Evolutionary conservation across 1,140 invertebrate species (phyloP).

Genomic region (Drosophila lacertosa): DNA sequence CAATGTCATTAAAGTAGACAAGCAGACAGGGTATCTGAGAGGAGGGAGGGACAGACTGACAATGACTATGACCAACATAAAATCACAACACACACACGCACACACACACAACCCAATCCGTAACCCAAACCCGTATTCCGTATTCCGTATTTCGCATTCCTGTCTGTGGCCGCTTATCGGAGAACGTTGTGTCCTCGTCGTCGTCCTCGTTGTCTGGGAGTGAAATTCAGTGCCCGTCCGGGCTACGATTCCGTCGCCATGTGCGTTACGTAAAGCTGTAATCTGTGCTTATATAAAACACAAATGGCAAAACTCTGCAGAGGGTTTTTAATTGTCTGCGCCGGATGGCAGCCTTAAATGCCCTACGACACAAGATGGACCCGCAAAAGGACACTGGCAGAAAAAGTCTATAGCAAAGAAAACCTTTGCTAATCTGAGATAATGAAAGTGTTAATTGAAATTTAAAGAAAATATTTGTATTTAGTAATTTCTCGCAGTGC

Average conservation of each 20-base stretch:
- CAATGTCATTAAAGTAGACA: slow-evolving; percentile 79
- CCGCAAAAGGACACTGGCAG: slow-evolving; percentile 12
- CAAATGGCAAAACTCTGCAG: slow-evolving; percentile 73
- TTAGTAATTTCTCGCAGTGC: slow-evolving; percentile 16
- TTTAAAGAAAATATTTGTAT: too few relatives aligned
- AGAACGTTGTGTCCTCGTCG: slow-evolving; percentile 62
- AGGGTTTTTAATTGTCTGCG: slow-evolving; percentile 80
- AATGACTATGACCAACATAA: slow-evolving; percentile 69
- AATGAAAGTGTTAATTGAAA: too few relatives aligned
- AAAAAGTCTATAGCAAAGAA: background rate
- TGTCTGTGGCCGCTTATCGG: slow-evolving; percentile 65
- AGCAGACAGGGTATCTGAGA: slow-evolving; percentile 55
- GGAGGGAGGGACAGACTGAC: slow-evolving; percentile 29
- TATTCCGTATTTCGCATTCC: slow-evolving; percentile 29
- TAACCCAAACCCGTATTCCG: slow-evolving; percentile 32
- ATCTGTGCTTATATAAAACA: slow-evolving; percentile 82
- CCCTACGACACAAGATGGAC: slow-evolving; percentile 43
- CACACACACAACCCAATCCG: slow-evolving; percentile 20
- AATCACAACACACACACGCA: slow-evolving; percentile 67
- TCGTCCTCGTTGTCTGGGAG: slow-evolving; percentile 20
- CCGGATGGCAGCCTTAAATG: slow-evolving; percentile 74
- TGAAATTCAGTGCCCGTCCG: slow-evolving; percentile 2
- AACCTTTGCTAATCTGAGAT: too few relatives aligned
- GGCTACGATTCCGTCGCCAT: slow-evolving; percentile 33
- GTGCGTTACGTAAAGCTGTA: slow-evolving; percentile 71